Evolutionary conservation across 2,113 vertebrate genomes (phyloP), one percentile per base, ranked within the genome.

Genomic region (Noctilio leporinus): DNA sequence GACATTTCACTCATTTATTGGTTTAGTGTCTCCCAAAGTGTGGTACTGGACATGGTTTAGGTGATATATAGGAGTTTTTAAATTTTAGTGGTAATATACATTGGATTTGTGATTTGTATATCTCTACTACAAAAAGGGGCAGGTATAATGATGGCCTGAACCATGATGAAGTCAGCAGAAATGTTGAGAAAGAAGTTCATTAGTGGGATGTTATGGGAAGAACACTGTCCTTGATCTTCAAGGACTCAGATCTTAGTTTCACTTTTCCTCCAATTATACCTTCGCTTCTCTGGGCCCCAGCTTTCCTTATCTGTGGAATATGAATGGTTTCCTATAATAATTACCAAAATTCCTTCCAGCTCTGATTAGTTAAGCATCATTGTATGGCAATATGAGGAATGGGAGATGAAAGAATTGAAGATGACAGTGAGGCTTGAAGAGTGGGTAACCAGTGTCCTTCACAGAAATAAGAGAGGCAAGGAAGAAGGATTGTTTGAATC

Each of bases 1-100:
- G n/a, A 76, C 38, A 90, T 88, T 89, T 96, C 16, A 88, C 35
- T 85, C 40, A 81, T 88, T 92, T 96, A 10, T 7, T 72, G 24
- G 6, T 26, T 87, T 70, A 47, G 4, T 84, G 35, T 89, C 67
- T 85, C 67, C 10, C 9, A 20, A 96, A 89, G 76, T 91, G n/a
- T 64, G 43, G 6, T 26, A 64, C 16, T 59, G 78, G 14, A 57
- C 26, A 69, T 78, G 17, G 17, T 81, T 77, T 91, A 78, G 82
- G 62, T 90, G n/a, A 40, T 75, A 70, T 43, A 24, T 10, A 85
- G 47, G 19, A 67, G 38, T 65, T 40, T 72, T 76, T 87, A 57
- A 80, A 49, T n/a, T 84, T 85, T 82, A 82, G 57, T 64, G 38
- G 0, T 49, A 81, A 35, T 33, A 45, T 20, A 33, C 17, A 45